phyloP scores from a whole-genome alignment of 2,888 invertebrate species.

The Rhagonycha lutea region DNA sequence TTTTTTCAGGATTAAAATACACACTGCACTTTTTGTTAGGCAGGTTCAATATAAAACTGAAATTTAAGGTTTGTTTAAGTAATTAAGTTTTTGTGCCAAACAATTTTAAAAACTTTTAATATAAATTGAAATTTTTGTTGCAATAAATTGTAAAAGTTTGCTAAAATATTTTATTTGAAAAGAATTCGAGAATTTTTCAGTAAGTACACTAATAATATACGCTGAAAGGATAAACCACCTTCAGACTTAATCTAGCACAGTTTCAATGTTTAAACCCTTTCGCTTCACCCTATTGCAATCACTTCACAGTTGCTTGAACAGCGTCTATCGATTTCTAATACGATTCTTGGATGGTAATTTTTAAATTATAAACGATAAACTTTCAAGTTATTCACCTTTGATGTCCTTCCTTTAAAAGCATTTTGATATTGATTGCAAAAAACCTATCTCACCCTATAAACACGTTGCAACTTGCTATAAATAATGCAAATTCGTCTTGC shows the following conservation, averaged over 20 bases:
- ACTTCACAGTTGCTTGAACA: conserved; percentile 23
- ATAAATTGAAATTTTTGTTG: background rate
- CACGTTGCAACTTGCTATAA: background rate
- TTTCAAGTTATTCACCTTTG: conserved; percentile 23
- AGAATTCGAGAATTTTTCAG: conserved; percentile 4
- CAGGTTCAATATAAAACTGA: background rate
- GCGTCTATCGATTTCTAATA: conserved; percentile 29
- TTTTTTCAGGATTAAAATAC: background rate
- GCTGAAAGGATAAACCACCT: conserved; percentile 20
- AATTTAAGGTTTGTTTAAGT: background rate
- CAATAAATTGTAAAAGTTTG: background rate
- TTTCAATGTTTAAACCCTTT: conserved; percentile 28
- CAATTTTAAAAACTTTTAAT: background rate
- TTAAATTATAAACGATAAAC: conserved; percentile 19
- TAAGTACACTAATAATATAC: conserved; percentile 13
- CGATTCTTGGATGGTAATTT: conserved; percentile 18
- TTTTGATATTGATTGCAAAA: background rate
- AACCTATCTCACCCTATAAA: background rate
- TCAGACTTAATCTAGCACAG: conserved; percentile 25
- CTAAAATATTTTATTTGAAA: background rate
- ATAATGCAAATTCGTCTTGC: background rate
- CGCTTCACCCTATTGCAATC: conserved; percentile 23
- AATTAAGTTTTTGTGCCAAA: background rate
- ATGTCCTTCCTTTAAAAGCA: conserved; percentile 13
- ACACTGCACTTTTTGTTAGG: background rate